These are phyloP conservation scores for Montipora efflorescens DNA, from an alignment of 64 coral and sea anemone species.

Conservation along the genomic window DNA sequence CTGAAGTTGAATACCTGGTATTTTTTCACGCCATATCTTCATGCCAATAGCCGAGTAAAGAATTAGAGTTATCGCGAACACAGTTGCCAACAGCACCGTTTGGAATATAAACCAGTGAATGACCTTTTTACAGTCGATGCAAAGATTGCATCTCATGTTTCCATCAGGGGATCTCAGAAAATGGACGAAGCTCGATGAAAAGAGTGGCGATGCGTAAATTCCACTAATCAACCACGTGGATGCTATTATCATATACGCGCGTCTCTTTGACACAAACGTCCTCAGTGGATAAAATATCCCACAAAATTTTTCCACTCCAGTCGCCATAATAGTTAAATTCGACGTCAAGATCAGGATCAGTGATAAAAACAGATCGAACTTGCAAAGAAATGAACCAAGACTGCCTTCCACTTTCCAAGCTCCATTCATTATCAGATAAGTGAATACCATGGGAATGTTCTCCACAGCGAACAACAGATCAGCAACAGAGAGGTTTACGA, in stretches of 20 bases:
- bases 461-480: slow-evolving; percentile 30
- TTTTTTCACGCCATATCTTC: slow-evolving; percentile 2
- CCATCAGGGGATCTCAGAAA: neutral
- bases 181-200: neutral
- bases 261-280: slow-evolving; percentile 2
- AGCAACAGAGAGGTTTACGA: slow-evolving; percentile 23
- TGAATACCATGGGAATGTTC: slow-evolving; percentile 1
- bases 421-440: neutral
- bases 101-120: slow-evolving; percentile 38
- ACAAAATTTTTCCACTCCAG: slow-evolving; percentile 8
- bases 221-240: slow-evolving; percentile 17
- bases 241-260: slow-evolving; percentile 9
- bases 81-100: neutral
- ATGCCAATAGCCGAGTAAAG: slow-evolving; percentile 18
- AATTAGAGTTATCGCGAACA: neutral
- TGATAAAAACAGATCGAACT: slow-evolving; percentile 17
- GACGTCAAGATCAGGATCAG: slow-evolving; percentile 18
- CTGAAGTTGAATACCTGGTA: slow-evolving; percentile 3
- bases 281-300: slow-evolving; percentile 22
- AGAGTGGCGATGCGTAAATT: neutral
- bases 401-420: neutral
- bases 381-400: slow-evolving; percentile 9
- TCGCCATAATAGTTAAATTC: slow-evolving; percentile 31
- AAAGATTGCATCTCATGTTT: neutral
- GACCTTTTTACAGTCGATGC: slow-evolving; percentile 4